phyloP scores from a whole-genome alignment of 2,113 vertebrate genomes.

The Pipa parva region DNA sequence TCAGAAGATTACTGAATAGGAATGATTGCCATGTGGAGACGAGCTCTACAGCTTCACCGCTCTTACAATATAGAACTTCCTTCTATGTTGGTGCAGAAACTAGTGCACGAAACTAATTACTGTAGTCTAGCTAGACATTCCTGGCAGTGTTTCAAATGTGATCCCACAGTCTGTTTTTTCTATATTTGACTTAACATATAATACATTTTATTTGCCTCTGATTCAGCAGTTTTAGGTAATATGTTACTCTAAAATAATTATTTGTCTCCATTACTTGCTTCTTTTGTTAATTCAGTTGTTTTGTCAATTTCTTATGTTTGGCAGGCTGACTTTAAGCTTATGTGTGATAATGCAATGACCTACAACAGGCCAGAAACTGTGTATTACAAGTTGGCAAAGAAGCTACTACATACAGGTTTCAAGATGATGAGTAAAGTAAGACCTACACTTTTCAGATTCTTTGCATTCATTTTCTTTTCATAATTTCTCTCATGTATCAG shows the following conservation, averaged over 20 bases:
- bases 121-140: too few relatives aligned
- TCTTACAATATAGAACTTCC: too few relatives aligned
- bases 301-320: conserved; percentile 46
- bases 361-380: conserved; percentile 97
- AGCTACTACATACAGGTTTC: conserved; percentile 95
- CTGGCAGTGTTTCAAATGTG: too few relatives aligned
- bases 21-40: too few relatives aligned
- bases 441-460: conserved; percentile 13
- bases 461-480: not conserved
- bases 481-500: conserved; percentile 29
- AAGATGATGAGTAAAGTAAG: conserved; percentile 99
- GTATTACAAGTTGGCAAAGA: conserved; percentile 97
- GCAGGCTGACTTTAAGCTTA: conserved; percentile 96
- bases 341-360: conserved; percentile 98
- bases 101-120: too few relatives aligned
- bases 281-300: not conserved
- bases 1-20: too few relatives aligned
- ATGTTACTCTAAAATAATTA: not conserved
- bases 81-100: too few relatives aligned
- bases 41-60: too few relatives aligned
- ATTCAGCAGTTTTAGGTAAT: not conserved
- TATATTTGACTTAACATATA: too few relatives aligned
- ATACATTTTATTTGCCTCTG: too few relatives aligned
- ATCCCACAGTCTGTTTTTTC: too few relatives aligned
- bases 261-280: too few relatives aligned